Conservation (phyloP, 2,888 invertebrate species). For the Philhelius pedissequus region DNA sequence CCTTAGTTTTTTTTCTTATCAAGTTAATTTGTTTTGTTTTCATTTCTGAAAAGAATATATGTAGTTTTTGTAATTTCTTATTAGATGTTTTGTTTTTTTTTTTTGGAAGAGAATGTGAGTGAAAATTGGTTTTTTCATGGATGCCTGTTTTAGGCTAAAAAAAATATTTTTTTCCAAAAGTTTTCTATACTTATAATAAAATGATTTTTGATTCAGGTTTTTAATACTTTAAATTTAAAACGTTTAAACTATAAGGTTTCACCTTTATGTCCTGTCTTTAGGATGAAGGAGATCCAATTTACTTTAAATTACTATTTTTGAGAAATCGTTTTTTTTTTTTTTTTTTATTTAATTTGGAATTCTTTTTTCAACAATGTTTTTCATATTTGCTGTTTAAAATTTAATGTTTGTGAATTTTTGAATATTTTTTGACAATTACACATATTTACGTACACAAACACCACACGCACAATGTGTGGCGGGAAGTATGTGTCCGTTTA, state of each 20-base stretch:
- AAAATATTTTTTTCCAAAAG: constrained; percentile 17
- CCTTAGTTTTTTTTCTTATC: neutral
- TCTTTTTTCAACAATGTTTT: neutral
- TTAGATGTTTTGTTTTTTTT: constrained; percentile 31
- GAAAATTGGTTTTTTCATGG: constrained; percentile 21
- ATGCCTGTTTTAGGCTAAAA: constrained; percentile 10
- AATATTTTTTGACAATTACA: constrained; percentile 31
- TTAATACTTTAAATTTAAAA: constrained; percentile 22
- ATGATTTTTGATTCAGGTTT: neutral
- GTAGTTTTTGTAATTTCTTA: constrained; percentile 4
- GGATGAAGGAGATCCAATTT: constrained; percentile 55
- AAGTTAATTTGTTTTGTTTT: neutral
- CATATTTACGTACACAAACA: neutral
- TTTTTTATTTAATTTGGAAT: constrained; percentile 14
- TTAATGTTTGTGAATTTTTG: constrained; percentile 21
- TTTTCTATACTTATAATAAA: constrained; percentile 23
- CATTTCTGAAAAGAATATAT: constrained; percentile 6
- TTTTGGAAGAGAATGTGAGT: constrained; percentile 52
- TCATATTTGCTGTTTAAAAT: neutral
- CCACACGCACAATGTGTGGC: neutral
- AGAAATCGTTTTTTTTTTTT: constrained; percentile 8
- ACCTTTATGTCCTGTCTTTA: constrained; percentile 24
- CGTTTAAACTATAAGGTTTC: constrained; percentile 53
- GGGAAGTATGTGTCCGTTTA: neutral
- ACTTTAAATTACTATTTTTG: constrained; percentile 32